Evolutionary conservation across 2,888 invertebrate genomes (phyloP).

Genomic region (Eilema griseolum): DNA sequence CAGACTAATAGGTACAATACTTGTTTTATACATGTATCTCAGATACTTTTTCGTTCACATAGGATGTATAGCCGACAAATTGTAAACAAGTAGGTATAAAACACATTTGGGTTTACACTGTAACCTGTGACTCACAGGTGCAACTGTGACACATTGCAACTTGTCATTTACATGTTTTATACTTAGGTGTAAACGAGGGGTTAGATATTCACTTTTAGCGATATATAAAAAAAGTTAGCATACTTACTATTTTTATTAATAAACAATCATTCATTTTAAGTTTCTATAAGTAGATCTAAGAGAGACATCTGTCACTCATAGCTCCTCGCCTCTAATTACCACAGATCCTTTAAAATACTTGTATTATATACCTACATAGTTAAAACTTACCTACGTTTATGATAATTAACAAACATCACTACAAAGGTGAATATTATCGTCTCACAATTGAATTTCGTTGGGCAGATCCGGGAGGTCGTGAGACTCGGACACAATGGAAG

Average conservation of each 20-base stretch:
- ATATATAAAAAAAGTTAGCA: not conserved
- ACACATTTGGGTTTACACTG: too few relatives aligned
- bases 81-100: too few relatives aligned
- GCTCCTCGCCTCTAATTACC: not conserved
- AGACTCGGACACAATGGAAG: conserved; percentile 64
- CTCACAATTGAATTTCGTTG: conserved; percentile 71
- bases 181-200: too few relatives aligned
- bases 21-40: too few relatives aligned
- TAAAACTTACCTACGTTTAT: conserved; percentile 57
- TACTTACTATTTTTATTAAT: not conserved
- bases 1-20: too few relatives aligned
- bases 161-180: too few relatives aligned
- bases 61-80: too few relatives aligned
- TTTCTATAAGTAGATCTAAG: too few relatives aligned
- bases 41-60: too few relatives aligned
- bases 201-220: not conserved
- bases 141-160: too few relatives aligned
- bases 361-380: conserved; percentile 31
- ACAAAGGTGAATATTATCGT: conserved; percentile 63
- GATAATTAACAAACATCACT: conserved; percentile 57
- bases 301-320: not conserved
- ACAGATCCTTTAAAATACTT: not conserved
- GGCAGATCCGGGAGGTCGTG: conserved; percentile 78
- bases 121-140: too few relatives aligned
- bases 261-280: not conserved